Evolutionary conservation across 2,797 vertebrate species (phyloP), one percentile per base, ranked within the genome.

Genomic region (Merluccius polli): DNA sequence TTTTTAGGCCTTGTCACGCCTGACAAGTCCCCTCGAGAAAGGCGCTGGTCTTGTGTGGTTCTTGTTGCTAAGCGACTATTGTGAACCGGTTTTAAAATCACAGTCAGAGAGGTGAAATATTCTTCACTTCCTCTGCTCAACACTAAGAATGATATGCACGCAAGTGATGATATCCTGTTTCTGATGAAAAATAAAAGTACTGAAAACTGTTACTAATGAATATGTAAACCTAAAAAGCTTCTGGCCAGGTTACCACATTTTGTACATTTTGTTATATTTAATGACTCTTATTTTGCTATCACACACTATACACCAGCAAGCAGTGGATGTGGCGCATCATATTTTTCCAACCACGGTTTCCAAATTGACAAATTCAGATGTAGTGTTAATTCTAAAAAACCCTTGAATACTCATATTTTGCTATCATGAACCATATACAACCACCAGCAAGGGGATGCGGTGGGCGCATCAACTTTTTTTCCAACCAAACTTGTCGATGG

Each of bases 11-110:
- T 65, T 3, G 13, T 52, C 31, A 12, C 7, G 41, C 70, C 32
- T n/a, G 33, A 69, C 67, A 7, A 16, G 76, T 67, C 70, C 44
- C 73, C 36, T 36, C 59, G 59, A 29, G 59, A 65, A 3, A 82
- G 71, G 68, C 30, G 74, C 78, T 81, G 52, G 59, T 80, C 29
- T 32, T 69, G 30, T 77, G 76, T 84, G 81, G 80, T 78, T 81
- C 69, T 70, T 73, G 76, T 88, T 90, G 87, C 87, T 89, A 86
- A 86, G 86, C 71, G 79, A 88, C 85, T 72, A 77, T 81, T 65
- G 59, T 65, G 59, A 65, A 48, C 63, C 16, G 18, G 16, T 33
- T 73, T 38, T 59, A 59, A 24, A n/a, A 21, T 59, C 52, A 21
- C n/a, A n/a, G 41, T 78, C 77, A 18, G 74, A 10, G 27, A 65